Base-by-base conservation (phyloP, 2,888 invertebrate genomes). In the Coelopa pilipes region DNA sequence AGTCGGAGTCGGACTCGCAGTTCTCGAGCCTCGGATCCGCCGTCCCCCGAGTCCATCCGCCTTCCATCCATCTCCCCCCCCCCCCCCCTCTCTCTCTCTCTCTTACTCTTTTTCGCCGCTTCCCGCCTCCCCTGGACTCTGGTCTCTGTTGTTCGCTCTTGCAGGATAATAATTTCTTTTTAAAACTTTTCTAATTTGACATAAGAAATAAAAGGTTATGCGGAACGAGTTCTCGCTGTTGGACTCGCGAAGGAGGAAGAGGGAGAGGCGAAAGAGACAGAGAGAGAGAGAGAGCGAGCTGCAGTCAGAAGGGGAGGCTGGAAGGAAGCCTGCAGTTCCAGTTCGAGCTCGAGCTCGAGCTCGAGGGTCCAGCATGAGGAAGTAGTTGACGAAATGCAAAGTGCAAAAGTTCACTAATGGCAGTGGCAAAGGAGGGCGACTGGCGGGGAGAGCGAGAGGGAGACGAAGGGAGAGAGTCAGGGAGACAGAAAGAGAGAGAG, bases 161-260 rank as follows among this genome's bases (percentile, higher is more conserved):
- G 47, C 66, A 46, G 46, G 21, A 67, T 74, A 74, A 74, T 70
- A 74, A 74, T 74, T 74, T 74, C 70, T 63, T 70, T 74, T 46
- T 47, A 57, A 74, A 74, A 74, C 70, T 74, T 74, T 70, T 74
- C 74, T 74, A 74, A 74, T 74, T 74, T 74, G 70, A 74, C 74
- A 74, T 70, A 45, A 70, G 66, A 74, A 70, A 74, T 66, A 70
- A 74, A 74, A 70, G 74, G 53, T 70, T 74, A 60, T 70, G 74
- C 66, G 66, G 66, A 59, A 53, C 66, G 71, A 65, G 53, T 19
- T 70, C 34, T 67, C 55, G 67, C 53, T 67, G 45, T 53, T 67
- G 67, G 9, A 21, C 12, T 49, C 49, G 7, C 2, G 4, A 34
- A 34, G 7, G 7, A 34, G 7, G 4, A 34, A 34, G 7, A 34